These are phyloP conservation scores for Emydura subglobosa DNA, from an alignment of 2,113 vertebrate genomes.

Conservation along the genomic window DNA sequence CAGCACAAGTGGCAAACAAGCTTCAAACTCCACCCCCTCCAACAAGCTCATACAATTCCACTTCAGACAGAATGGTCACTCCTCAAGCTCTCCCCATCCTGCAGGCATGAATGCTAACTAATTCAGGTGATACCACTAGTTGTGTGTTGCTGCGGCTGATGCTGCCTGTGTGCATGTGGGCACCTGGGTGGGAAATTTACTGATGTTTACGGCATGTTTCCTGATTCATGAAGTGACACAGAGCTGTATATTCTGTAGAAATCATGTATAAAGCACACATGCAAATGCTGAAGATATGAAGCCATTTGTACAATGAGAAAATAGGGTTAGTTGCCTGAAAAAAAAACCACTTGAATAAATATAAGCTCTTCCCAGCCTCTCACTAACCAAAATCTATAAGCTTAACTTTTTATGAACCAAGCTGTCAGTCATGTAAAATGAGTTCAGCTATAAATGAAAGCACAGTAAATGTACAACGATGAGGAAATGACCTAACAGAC, in stretches of 20 bases:
- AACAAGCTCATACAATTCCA: background rate
- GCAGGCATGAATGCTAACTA: background rate
- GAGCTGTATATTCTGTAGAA: background rate
- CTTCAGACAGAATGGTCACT: background rate
- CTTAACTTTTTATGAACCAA: conserved; percentile 5
- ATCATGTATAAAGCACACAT: background rate
- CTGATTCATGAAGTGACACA: background rate
- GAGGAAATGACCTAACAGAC: conserved; percentile 72
- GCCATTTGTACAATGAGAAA: background rate
- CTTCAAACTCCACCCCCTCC: background rate
- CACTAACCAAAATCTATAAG: background rate
- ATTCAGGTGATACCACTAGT: no score
- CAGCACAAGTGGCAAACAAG: conserved; percentile 15
- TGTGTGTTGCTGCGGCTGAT: background rate
- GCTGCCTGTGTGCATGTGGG: no score
- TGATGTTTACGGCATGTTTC: background rate
- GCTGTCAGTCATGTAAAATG: conserved; percentile 55
- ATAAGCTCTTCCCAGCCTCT: background rate
- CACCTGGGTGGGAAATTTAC: background rate
- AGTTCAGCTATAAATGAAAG: conserved; percentile 63
- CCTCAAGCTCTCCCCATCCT: background rate
- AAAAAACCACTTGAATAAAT: conserved; percentile 23
- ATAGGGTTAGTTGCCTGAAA: background rate
- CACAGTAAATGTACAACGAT: conserved; percentile 59
- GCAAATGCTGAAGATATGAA: conserved; percentile 37